phyloP scores from a whole-genome alignment of 2,113 vertebrate species.

The Proteles cristata region DNA sequence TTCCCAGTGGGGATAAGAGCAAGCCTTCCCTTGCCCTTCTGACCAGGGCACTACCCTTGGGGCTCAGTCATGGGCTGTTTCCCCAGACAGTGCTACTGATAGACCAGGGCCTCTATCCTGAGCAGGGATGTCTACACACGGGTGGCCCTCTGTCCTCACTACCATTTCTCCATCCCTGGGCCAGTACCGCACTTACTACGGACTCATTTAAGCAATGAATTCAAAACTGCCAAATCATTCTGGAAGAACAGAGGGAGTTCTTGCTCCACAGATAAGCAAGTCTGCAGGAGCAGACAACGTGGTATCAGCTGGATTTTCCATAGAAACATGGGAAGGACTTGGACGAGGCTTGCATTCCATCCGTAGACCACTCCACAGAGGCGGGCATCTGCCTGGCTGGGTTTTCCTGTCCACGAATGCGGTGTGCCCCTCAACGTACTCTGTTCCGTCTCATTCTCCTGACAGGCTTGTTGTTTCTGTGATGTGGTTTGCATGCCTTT shows the following conservation, averaged over 20 bases:
- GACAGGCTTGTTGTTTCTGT: neutral
- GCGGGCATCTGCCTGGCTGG: too few species aligned
- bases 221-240: too few species aligned
- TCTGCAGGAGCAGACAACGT: too few species aligned
- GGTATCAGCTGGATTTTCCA: neutral
- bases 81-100: too few species aligned
- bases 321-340: neutral
- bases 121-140: fast-evolving
- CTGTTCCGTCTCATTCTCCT: neutral
- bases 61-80: too few species aligned
- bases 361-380: neutral
- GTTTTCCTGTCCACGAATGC: neutral
- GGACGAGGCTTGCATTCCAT: neutral
- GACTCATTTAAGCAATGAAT: too few species aligned
- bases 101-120: too few species aligned
- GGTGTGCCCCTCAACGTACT: neutral
- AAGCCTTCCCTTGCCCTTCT: neutral
- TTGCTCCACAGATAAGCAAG: too few species aligned
- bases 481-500: neutral
- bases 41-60: neutral
- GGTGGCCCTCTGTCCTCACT: too few species aligned
- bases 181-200: fast-evolving
- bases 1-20: neutral
- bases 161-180: neutral
- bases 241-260: too few species aligned